These are phyloP conservation scores for Heterodera filipjevi DNA, from an alignment of 2,888 invertebrate species.

Conservation along the genomic window DNA sequence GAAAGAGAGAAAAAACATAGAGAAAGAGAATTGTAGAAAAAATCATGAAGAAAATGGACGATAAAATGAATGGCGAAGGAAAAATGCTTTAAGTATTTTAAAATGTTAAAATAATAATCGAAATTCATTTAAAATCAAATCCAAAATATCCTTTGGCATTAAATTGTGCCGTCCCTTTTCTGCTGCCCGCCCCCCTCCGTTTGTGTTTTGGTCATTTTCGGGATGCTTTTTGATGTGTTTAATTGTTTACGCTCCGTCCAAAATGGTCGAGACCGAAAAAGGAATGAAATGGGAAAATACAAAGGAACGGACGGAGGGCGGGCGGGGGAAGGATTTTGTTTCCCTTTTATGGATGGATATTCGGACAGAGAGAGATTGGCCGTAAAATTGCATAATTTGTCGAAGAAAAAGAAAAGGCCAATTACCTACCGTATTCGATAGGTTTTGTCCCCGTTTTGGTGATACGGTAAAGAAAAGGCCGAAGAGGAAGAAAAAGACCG, in stretches of 20 bases:
- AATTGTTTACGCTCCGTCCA: conserved; percentile 4
- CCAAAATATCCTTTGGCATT: too few species aligned
- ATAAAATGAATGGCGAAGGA: too few species aligned
- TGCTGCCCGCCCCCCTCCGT: too few species aligned
- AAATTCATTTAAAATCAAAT: too few species aligned
- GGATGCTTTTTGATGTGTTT: background rate
- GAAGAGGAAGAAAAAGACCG: too few species aligned
- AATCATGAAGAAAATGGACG: too few species aligned
- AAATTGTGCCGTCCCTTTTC: too few species aligned
- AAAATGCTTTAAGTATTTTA: too few species aligned
- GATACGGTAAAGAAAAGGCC: too few species aligned
- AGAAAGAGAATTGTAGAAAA: background rate
- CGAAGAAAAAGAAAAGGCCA: background rate
- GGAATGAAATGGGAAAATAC: background rate
- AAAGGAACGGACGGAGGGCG: background rate
- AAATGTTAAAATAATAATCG: too few species aligned
- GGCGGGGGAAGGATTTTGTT: conserved; percentile 1
- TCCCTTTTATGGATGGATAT: background rate
- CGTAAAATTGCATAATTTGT: conserved; percentile 1
- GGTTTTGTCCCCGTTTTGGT: too few species aligned
- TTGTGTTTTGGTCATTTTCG: background rate
- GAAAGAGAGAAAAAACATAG: background rate
- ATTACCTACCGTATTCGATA: too few species aligned
- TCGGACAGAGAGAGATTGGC: conserved; percentile 8
- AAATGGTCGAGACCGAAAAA: conserved; percentile 9